These are phyloP conservation scores for Acanthosepion pharaonis DNA, from an alignment of 2,888 invertebrate genomes.

Conservation along the genomic window DNA sequence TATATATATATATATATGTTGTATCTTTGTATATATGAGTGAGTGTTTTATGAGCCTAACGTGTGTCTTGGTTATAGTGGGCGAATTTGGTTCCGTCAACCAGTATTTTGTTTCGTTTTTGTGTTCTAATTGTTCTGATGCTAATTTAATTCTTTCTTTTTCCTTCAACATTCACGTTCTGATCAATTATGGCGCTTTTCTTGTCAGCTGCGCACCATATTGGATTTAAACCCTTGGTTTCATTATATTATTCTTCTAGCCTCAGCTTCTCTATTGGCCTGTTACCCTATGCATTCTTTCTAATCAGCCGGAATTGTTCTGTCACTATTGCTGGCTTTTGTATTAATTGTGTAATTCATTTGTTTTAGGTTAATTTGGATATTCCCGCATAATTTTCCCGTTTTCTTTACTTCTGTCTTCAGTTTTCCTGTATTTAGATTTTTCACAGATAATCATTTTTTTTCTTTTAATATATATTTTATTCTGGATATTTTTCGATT, in stretches of 20 bases:
- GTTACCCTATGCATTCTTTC: background rate
- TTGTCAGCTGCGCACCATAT: background rate
- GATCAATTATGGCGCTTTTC: background rate
- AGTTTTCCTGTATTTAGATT: background rate
- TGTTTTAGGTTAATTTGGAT: background rate
- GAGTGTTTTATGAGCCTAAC: background rate
- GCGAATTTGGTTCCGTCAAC: background rate
- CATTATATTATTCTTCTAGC: background rate
- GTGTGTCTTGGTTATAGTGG: background rate
- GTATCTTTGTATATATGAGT: background rate
- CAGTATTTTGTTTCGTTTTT: background rate
- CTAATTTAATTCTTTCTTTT: background rate
- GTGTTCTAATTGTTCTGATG: background rate
- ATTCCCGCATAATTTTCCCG: background rate
- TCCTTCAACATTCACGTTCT: background rate
- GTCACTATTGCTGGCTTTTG: background rate
- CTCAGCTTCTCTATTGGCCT: background rate
- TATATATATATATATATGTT: too few species aligned
- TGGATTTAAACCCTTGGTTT: background rate
- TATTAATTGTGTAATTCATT: background rate
- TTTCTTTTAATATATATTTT: background rate
- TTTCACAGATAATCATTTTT: background rate
- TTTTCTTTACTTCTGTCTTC: background rate
- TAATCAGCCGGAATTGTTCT: background rate
- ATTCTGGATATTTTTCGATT: background rate